These are phyloP conservation scores for Hydrotaea diabolus DNA, from an alignment of 2,888 invertebrate species.

Conservation along the genomic window DNA sequence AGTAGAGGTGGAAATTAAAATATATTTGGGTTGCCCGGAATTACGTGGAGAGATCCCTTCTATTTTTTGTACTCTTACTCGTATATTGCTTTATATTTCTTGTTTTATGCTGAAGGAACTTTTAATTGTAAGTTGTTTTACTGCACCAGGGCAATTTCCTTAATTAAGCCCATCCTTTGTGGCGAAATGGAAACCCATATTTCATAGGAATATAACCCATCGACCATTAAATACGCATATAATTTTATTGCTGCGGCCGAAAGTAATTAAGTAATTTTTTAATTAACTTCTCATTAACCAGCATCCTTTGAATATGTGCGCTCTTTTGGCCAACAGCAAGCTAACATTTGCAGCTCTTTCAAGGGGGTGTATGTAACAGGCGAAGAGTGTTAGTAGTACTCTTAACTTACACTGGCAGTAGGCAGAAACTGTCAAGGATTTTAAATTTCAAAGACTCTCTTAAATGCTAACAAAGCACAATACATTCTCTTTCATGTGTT, in stretches of 20 bases:
- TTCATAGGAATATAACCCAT: conserved; percentile 3
- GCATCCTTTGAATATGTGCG: neutral
- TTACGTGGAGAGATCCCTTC: no score
- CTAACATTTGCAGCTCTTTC: neutral
- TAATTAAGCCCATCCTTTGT: conserved; percentile 6
- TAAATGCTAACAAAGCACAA: neutral
- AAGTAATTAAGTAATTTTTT: conserved; percentile 35
- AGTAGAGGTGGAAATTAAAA: no score
- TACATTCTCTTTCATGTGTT: neutral
- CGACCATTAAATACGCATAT: conserved; percentile 24
- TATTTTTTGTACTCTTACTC: no score
- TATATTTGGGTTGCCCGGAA: no score
- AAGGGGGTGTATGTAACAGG: neutral
- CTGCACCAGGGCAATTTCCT: conserved; percentile 6
- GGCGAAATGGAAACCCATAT: no score
- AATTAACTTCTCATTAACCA: conserved; percentile 22
- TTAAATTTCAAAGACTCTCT: neutral
- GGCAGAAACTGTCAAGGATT: neutral
- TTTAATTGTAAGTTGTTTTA: neutral
- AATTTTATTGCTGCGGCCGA: conserved; percentile 27
- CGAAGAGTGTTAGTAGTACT: neutral
- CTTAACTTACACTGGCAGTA: neutral
- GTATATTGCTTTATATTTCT: no score
- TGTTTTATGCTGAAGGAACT: no score
- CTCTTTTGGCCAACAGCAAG: neutral